These are phyloP conservation scores for Ferdinandea cuprea DNA, from an alignment of 2,888 invertebrate genomes.

Conservation along the genomic window DNA sequence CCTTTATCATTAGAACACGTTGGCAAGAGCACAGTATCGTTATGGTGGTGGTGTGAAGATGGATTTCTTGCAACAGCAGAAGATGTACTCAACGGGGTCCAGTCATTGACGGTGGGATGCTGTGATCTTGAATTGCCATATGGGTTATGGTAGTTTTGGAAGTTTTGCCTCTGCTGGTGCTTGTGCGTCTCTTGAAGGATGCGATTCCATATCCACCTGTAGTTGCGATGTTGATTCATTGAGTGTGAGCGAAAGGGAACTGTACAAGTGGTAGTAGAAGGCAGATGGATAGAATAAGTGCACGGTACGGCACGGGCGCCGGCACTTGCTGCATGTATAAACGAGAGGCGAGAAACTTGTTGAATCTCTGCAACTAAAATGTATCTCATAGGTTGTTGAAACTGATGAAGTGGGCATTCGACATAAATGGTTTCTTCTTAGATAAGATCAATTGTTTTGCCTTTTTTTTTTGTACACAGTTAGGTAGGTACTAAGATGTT, in stretches of 20 bases:
- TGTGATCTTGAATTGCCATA: conserved; percentile 50
- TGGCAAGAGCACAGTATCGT: conserved; percentile 17
- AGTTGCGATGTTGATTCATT: conserved; percentile 55
- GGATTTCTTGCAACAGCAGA: conserved; percentile 17
- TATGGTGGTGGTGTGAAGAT: conserved; percentile 15
- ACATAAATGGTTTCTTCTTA: conserved; percentile 32
- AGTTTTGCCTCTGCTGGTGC: conserved; percentile 34
- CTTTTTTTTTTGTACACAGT: conserved; percentile 13
- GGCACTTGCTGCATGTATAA: background rate
- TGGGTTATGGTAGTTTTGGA: conserved; percentile 41
- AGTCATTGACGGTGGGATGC: background rate
- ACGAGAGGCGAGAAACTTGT: conserved; percentile 54
- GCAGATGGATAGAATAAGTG: conserved; percentile 42
- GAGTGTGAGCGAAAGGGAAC: conserved; percentile 17
- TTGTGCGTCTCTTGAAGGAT: conserved; percentile 41
- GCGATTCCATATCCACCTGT: conserved; percentile 64
- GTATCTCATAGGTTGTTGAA: conserved; percentile 12
- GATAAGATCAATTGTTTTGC: conserved; percentile 47
- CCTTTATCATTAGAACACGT: conserved; percentile 35
- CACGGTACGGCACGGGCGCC: background rate
- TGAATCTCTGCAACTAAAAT: conserved; percentile 46
- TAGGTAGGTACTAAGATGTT: background rate
- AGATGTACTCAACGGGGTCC: background rate
- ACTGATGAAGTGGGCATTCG: conserved; percentile 45
- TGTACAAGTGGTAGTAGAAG: conserved; percentile 47